phyloP scores from a whole-genome alignment of 35 echinoderm and acorn worm genomes.

The Ptychodera flava region DNA sequence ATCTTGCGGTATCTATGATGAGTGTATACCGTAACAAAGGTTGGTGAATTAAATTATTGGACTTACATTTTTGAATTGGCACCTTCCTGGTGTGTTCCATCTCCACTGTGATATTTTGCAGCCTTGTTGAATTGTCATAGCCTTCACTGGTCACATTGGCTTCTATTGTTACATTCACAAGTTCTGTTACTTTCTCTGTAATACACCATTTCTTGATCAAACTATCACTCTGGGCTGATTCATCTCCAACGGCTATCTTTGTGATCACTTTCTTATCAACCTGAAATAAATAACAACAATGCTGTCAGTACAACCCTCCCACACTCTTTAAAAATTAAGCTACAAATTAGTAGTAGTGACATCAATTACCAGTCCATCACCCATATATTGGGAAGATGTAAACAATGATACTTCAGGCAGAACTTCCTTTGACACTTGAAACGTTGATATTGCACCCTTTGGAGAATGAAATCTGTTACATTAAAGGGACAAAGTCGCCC shows the following conservation, averaged over 20 bases:
- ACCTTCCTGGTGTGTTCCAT: neutral
- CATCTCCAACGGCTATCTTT: neutral
- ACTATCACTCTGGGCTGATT: neutral
- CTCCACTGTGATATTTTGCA: neutral
- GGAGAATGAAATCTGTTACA: too few species aligned
- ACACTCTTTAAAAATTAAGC: too few species aligned
- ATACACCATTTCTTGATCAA: neutral
- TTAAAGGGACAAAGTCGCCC: too few species aligned
- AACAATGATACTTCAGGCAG: too few species aligned
- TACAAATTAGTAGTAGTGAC: too few species aligned
- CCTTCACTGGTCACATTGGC: neutral
- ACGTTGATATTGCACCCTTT: too few species aligned
- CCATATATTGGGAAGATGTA: too few species aligned
- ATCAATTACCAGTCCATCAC: too few species aligned
- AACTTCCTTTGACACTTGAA: too few species aligned
- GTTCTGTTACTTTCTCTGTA: neutral
- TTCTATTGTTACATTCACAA: neutral
- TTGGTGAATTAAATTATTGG: neutral
- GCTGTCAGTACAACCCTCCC: too few species aligned
- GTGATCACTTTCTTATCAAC: neutral
- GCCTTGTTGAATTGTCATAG: neutral
- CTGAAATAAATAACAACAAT: neutral
- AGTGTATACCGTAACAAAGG: neutral
- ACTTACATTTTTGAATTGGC: neutral
- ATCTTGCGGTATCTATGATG: neutral